Evolutionary conservation across 1,140 invertebrate genomes (phyloP).

Genomic region (Drosophila ohnishii): DNA sequence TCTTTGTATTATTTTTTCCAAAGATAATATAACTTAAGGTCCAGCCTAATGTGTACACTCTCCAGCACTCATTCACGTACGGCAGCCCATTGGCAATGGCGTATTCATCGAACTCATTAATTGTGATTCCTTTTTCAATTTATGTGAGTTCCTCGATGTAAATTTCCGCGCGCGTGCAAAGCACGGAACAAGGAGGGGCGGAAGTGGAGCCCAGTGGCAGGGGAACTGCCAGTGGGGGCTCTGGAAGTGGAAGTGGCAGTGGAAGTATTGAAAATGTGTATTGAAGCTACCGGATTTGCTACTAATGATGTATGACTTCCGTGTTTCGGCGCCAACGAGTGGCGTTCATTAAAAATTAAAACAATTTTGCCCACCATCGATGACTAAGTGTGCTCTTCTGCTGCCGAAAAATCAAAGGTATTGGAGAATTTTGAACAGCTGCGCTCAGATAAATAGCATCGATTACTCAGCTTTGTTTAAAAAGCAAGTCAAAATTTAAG

Average conservation of each 20-base stretch:
- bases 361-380: conserved; percentile 37
- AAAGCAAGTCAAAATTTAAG: too few relatives aligned
- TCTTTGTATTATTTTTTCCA: neutral
- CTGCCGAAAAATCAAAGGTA: conserved; percentile 20
- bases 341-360: conserved; percentile 78
- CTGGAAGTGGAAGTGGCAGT: neutral
- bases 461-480: too few relatives aligned
- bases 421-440: conserved; percentile 15
- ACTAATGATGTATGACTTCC: conserved; percentile 81
- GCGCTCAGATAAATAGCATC: neutral
- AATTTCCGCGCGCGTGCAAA: conserved; percentile 52
- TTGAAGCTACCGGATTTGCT: conserved; percentile 74
- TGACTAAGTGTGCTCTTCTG: conserved; percentile 17
- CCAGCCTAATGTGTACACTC: conserved; percentile 21
- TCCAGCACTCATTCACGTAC: conserved; percentile 20
- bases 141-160: conserved; percentile 65
- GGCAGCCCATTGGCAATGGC: conserved; percentile 49
- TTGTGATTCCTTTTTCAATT: conserved; percentile 80
- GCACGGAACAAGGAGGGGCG: conserved; percentile 5
- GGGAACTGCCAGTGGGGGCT: neutral
- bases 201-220: neutral
- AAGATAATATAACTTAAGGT: neutral
- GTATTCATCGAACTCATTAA: conserved; percentile 80
- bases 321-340: conserved; percentile 40
- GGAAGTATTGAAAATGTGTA: conserved; percentile 54